phyloP scores from a whole-genome alignment of 2,113 vertebrate genomes.

The Silurus glanis region DNA sequence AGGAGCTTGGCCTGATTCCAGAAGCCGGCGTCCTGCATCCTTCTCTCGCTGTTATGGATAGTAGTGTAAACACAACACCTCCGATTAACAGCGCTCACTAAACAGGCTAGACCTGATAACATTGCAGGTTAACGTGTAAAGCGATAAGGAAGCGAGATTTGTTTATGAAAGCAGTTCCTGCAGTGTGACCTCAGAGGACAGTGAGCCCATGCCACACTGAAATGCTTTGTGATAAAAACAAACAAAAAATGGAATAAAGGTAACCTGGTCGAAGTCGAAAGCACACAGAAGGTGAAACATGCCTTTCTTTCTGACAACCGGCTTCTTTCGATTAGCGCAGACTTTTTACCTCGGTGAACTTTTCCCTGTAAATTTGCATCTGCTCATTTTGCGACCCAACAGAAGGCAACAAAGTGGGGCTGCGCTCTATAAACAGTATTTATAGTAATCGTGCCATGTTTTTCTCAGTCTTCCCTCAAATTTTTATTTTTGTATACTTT shows the following conservation, averaged over 20 bases:
- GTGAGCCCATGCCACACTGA: no score
- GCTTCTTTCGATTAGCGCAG: neutral
- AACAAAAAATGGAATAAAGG: neutral
- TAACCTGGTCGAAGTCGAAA: neutral
- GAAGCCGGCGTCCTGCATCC: neutral
- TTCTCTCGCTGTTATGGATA: neutral
- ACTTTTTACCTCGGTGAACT: neutral
- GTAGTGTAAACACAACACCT: neutral
- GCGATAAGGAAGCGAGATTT: neutral
- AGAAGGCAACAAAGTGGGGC: neutral
- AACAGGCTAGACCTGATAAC: constrained; percentile 29
- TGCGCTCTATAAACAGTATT: no score
- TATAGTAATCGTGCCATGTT: neutral
- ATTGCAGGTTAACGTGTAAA: neutral
- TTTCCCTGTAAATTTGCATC: neutral
- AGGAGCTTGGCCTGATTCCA: neutral
- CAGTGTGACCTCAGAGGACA: neutral
- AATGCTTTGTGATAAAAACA: neutral
- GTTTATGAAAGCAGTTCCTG: neutral
- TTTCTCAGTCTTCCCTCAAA: neutral
- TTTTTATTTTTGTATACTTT: neutral
- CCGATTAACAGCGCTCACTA: neutral
- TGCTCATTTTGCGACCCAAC: neutral
- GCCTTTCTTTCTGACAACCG: neutral
- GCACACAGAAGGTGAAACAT: neutral